Conservation (phyloP, 2,888 invertebrate genomes). For the Pristionchus entomophagus region DNA sequence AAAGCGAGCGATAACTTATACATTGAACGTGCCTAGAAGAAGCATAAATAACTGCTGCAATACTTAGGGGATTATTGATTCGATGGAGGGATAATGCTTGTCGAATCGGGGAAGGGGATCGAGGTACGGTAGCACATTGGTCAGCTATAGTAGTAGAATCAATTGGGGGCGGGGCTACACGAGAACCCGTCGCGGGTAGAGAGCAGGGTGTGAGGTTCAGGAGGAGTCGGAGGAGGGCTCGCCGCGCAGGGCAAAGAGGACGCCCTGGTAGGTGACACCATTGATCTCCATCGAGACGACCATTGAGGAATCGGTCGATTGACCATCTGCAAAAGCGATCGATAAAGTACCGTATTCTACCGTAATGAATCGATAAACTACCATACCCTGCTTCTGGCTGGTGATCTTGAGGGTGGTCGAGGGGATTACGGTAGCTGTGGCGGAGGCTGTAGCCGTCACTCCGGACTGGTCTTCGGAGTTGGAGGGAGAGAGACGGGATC, state of each 20-base stretch:
- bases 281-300: slow-evolving; percentile 96
- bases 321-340: slow-evolving; percentile 51
- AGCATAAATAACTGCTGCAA: slow-evolving; percentile 14
- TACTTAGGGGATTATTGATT: slow-evolving; percentile 23
- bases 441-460: background rate
- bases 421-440: slow-evolving; percentile 29
- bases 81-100: background rate
- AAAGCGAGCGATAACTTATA: slow-evolving; percentile 4
- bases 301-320: slow-evolving; percentile 80
- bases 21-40: slow-evolving; percentile 35
- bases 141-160: background rate
- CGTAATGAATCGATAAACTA: background rate
- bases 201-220: background rate
- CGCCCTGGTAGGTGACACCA: slow-evolving; percentile 94
- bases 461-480: slow-evolving; percentile 3
- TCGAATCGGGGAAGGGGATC: slow-evolving; percentile 15
- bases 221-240: background rate
- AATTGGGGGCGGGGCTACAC: background rate
- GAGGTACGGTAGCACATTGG: slow-evolving; percentile 3
- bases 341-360: no score
- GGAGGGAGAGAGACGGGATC: slow-evolving; percentile 47
- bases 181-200: background rate
- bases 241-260: slow-evolving; percentile 82
- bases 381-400: slow-evolving; percentile 45
- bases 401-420: slow-evolving; percentile 54